These are phyloP conservation scores for Drosophila incognita DNA, from an alignment of 2,888 invertebrate species.

Conservation along the genomic window DNA sequence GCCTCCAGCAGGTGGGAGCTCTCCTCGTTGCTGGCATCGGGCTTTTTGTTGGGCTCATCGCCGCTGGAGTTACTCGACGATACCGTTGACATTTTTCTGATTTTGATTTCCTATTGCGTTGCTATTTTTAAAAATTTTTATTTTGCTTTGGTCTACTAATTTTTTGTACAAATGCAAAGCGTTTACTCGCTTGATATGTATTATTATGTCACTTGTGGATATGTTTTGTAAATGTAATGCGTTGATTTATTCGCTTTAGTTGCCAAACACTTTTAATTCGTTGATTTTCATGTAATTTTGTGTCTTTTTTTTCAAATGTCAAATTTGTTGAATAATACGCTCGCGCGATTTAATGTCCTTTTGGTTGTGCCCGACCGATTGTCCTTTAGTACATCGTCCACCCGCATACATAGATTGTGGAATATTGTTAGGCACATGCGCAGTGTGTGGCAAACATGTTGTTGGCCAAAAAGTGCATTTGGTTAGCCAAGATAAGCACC, in stretches of 20 bases:
- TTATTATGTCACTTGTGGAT: constrained; percentile 55
- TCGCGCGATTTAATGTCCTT: constrained; percentile 61
- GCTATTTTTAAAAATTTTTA: not conserved
- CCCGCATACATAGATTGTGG: constrained; percentile 61
- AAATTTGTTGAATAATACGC: constrained; percentile 63
- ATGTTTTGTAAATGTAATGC: constrained; percentile 46
- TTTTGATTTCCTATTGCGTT: constrained; percentile 6
- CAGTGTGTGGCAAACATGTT: constrained; percentile 63
- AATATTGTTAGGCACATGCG: constrained; percentile 70
- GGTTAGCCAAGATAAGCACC: constrained; percentile 29
- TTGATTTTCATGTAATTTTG: constrained; percentile 8
- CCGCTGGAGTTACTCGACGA: constrained; percentile 66
- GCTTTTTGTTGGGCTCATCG: constrained; percentile 65
- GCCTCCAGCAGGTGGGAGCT: constrained; percentile 83
- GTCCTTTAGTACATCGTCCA: constrained; percentile 64
- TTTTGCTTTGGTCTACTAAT: constrained; percentile 14
- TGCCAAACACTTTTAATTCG: constrained; percentile 20
- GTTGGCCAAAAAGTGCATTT: constrained; percentile 55
- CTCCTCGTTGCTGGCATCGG: constrained; percentile 76
- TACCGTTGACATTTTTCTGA: constrained; percentile 60
- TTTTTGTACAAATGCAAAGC: constrained; percentile 34
- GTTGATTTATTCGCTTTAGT: constrained; percentile 19
- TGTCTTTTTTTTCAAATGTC: constrained; percentile 24
- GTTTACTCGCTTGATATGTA: constrained; percentile 36
- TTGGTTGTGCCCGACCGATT: constrained; percentile 49